Conservation (phyloP, 2,113 vertebrate genomes). For the Trachemys scripta region DNA sequence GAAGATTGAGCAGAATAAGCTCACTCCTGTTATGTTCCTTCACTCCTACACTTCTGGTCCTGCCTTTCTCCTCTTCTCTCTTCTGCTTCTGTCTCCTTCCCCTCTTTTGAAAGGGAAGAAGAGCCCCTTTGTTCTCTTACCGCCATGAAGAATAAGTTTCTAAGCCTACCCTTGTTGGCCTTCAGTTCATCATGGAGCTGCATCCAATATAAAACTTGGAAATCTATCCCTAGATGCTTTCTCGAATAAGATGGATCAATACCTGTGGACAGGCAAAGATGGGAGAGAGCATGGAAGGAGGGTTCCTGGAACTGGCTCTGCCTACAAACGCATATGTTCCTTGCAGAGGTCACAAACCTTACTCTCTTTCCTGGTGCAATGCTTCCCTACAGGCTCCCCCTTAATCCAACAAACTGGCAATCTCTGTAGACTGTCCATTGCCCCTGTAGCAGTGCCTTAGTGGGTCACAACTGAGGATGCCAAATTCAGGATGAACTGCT, state of each 20-base stretch:
- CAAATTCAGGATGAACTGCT: too few relatives aligned
- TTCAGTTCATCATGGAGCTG: neutral
- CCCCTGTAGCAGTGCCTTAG: neutral
- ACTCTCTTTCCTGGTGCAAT: neutral
- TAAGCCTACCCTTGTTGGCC: neutral
- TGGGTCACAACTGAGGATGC: too few relatives aligned
- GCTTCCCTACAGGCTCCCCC: neutral
- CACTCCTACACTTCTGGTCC: neutral
- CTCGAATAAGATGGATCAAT: neutral
- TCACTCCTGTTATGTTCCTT: accelerated
- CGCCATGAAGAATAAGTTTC: neutral
- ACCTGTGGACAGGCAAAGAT: neutral
- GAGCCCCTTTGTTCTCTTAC: neutral
- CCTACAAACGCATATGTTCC: neutral
- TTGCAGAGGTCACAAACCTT: neutral
- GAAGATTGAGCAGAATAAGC: neutral
- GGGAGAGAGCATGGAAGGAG: neutral
- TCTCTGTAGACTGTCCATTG: neutral
- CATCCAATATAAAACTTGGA: neutral
- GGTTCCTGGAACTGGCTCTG: neutral
- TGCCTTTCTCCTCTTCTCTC: neutral
- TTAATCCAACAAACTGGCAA: neutral
- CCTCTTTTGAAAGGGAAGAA: neutral
- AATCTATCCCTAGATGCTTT: neutral
- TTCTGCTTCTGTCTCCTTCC: neutral